phyloP scores from a whole-genome alignment of 2,113 vertebrate species.

The Meles meles region DNA sequence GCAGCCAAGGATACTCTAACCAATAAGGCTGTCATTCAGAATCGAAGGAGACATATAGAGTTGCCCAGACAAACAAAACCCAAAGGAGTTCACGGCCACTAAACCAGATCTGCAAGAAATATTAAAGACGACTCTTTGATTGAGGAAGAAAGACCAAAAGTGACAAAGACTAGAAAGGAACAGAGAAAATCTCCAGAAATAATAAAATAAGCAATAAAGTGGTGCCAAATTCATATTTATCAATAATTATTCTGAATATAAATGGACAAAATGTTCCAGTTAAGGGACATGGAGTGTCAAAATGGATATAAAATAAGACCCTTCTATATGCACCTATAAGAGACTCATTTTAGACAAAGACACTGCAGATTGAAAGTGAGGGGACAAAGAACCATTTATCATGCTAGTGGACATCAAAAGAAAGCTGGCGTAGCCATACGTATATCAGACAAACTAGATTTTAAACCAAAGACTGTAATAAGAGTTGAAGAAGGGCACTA shows the following conservation, averaged over 20 bases:
- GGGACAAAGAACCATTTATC: neutral
- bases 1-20: neutral
- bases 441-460: neutral
- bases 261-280: neutral
- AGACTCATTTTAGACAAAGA: neutral
- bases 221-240: neutral
- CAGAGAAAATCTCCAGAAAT: neutral
- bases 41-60: neutral
- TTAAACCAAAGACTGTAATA: neutral
- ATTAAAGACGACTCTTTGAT: neutral
- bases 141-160: neutral
- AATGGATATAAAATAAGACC: neutral
- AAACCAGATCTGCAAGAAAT: neutral
- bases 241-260: neutral
- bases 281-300: neutral
- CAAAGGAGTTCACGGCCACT: neutral
- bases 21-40: neutral
- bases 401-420: neutral
- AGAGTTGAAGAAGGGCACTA: neutral
- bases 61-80: neutral
- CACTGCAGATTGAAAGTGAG: neutral
- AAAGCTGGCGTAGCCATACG: neutral
- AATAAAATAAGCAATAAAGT: neutral
- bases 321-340: neutral
- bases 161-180: neutral